A percentile compares a stretch with the other conserved stretches of the same genome.
Conservation (phyloP, 1,140 invertebrate species). For the Nylanderia fulva region DNA sequence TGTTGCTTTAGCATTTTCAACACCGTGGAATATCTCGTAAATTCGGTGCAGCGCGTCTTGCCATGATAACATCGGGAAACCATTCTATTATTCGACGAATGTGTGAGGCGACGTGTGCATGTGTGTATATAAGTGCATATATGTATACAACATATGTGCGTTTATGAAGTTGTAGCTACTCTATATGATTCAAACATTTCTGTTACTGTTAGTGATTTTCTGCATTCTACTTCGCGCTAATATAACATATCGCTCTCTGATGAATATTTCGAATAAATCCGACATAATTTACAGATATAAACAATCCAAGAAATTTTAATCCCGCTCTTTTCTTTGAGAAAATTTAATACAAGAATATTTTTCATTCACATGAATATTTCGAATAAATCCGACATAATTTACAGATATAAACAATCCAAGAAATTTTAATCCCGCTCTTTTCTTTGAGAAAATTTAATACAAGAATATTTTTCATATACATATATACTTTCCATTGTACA, state of each 20-base stretch:
- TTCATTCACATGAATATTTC: not conserved
- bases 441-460: not conserved
- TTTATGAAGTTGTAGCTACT: slow-evolving; percentile 9
- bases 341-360: not conserved
- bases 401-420: not conserved
- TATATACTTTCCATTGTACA: too few relatives aligned
- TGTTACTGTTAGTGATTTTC: not conserved
- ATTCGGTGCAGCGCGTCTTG: slow-evolving; percentile 62
- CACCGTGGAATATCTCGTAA: slow-evolving; percentile 72
- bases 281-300: not conserved
- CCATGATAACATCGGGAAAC: slow-evolving; percentile 69
- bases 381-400: not conserved
- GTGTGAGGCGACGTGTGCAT: not conserved
- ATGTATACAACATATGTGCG: not conserved
- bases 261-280: not conserved
- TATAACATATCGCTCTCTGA: not conserved
- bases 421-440: not conserved
- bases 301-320: not conserved
- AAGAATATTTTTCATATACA: not conserved
- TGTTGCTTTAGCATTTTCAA: slow-evolving; percentile 74
- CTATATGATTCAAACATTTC: slow-evolving; percentile 16
- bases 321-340: not conserved
- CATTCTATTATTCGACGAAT: slow-evolving; percentile 65
- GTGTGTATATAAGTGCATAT: not conserved
- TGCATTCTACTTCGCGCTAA: not conserved